Evolutionary conservation across 2,113 vertebrate genomes (phyloP).

Genomic region (Charina bottae): DNA sequence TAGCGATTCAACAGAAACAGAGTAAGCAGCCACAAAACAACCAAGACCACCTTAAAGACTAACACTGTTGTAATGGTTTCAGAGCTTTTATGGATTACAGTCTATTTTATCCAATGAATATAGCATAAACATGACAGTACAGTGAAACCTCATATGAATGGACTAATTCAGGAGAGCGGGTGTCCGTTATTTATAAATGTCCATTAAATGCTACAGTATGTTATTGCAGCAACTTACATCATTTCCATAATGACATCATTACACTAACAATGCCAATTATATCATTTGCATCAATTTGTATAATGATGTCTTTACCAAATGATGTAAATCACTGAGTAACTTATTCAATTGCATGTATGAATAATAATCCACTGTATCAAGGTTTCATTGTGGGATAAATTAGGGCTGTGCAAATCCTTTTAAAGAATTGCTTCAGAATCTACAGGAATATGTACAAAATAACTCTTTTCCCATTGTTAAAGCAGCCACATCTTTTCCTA

Average conservation of each 20-base stretch:
- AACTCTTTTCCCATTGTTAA: neutral
- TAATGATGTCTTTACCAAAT: neutral
- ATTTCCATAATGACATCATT: conserved; percentile 3
- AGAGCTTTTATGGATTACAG: neutral
- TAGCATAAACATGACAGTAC: neutral
- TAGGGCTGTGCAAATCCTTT: neutral
- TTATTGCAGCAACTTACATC: conserved; percentile 1
- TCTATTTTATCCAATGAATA: neutral
- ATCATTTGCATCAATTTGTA: neutral
- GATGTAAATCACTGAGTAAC: neutral
- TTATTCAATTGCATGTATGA: neutral
- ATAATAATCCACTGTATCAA: neutral
- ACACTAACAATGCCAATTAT: neutral
- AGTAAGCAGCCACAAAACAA: neutral
- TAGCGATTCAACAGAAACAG: neutral
- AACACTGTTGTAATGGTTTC: neutral
- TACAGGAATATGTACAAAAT: neutral
- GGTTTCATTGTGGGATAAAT: neutral
- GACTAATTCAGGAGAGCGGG: neutral
- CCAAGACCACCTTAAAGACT: neutral
- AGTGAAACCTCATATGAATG: neutral
- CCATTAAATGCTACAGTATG: neutral
- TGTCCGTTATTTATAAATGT: neutral
- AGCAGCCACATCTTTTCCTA: neutral
- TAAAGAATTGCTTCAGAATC: neutral